Conservation (phyloP, 2,888 invertebrate genomes). For the Latrodectus hesperus region DNA sequence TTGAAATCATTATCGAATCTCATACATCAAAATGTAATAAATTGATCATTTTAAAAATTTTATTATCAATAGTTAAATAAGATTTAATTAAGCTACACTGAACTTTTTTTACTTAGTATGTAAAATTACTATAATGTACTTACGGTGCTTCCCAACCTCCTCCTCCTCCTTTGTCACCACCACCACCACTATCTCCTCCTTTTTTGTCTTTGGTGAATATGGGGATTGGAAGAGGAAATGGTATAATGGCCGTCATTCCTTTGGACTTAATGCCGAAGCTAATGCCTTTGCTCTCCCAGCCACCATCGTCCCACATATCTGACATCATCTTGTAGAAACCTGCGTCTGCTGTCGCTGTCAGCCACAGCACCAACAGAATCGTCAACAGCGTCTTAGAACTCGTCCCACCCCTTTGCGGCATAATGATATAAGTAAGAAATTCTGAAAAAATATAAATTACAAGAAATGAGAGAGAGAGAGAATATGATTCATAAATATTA, state of each 20-base stretch:
- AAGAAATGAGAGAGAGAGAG: no score
- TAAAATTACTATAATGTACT: constrained; percentile 3
- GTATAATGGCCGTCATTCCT: constrained; percentile 65
- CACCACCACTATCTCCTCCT: neutral
- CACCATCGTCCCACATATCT: constrained; percentile 18
- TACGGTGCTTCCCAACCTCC: constrained; percentile 51
- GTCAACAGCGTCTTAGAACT: neutral
- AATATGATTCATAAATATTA: no score
- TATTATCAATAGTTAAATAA: no score
- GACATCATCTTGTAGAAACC: constrained; percentile 52
- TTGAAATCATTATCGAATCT: no score
- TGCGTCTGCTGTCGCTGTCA: neutral
- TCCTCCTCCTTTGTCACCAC: neutral
- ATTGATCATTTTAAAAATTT: no score
- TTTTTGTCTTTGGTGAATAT: constrained; percentile 56
- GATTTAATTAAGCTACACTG: no score
- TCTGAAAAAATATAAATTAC: neutral
- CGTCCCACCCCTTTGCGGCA: neutral
- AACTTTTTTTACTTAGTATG: neutral
- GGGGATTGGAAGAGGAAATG: constrained; percentile 55
- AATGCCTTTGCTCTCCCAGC: constrained; percentile 52
- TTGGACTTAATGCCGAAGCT: constrained; percentile 60
- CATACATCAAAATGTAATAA: no score
- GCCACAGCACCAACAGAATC: neutral
- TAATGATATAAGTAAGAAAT: neutral